Percentiles rank a stretch among this genome's conserved stretches.
phyloP scores from a whole-genome alignment of 2,797 vertebrate genomes.

The Sphenodon punctatus region DNA sequence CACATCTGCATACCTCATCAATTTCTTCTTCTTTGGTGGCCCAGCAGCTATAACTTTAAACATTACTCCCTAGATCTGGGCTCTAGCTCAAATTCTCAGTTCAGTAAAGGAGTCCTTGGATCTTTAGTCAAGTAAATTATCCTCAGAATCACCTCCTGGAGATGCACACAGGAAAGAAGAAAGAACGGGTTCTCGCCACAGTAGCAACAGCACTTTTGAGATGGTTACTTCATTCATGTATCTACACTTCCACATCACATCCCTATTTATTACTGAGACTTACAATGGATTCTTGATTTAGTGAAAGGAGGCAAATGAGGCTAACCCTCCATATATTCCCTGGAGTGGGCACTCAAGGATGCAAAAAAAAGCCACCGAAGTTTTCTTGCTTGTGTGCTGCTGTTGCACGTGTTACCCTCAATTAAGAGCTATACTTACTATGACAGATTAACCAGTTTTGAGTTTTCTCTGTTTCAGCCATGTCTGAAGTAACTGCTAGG shows the following conservation, averaged over 20 bases:
- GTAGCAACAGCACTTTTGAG: background rate
- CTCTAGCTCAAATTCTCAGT: background rate
- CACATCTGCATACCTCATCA: background rate
- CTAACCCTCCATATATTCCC: background rate
- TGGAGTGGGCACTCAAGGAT: background rate
- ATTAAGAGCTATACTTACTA: background rate
- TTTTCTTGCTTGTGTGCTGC: background rate
- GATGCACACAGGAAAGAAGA: background rate
- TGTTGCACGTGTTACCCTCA: background rate
- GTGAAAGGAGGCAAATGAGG: background rate
- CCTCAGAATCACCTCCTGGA: background rate
- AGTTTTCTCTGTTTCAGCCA: background rate
- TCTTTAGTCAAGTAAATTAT: background rate
- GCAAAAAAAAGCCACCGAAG: background rate
- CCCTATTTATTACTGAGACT: background rate
- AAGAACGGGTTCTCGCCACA: background rate
- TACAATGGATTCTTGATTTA: background rate
- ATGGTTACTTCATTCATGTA: background rate
- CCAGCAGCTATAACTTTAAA: background rate
- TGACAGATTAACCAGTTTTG: background rate
- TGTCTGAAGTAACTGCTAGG: background rate
- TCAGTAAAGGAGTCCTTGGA: accelerated
- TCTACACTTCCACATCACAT: background rate
- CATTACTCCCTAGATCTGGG: accelerated
- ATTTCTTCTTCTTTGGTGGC: background rate